Percentiles rank a stretch among this genome's conserved stretches.
phyloP scores from a whole-genome alignment of 2,888 invertebrate species.

The Drosophila algonquin region DNA sequence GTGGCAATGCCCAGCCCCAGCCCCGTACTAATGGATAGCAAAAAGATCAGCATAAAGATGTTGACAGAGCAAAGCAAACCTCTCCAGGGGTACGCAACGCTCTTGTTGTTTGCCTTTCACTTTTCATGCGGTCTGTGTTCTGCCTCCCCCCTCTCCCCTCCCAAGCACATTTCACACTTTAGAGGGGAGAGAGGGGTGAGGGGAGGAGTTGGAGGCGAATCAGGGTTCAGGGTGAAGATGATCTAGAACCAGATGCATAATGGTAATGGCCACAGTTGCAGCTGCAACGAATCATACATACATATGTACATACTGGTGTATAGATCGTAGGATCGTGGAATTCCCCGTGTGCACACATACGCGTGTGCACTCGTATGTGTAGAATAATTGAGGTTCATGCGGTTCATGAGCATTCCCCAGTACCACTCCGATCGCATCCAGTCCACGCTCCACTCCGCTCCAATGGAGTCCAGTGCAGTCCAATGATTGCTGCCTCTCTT shows the following conservation, averaged over 20 bases:
- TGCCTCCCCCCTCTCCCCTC: background rate
- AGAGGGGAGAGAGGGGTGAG: no score
- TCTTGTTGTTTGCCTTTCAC: conserved; percentile 37
- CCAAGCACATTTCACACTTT: conserved; percentile 12
- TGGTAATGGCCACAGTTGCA: background rate
- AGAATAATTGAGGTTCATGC: conserved; percentile 30
- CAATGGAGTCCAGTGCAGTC: conserved; percentile 26
- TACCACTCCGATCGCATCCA: conserved; percentile 18
- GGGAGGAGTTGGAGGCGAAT: background rate
- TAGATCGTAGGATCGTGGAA: background rate
- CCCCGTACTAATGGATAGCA: conserved; percentile 12
- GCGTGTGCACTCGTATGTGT: background rate
- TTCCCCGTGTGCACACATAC: conserved; percentile 15
- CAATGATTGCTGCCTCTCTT: conserved; percentile 52
- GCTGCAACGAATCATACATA: background rate
- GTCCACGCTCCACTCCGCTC: background rate
- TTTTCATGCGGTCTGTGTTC: conserved; percentile 16
- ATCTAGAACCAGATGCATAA: background rate
- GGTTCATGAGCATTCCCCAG: conserved; percentile 15
- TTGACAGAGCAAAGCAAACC: conserved; percentile 32
- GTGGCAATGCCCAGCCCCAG: no score
- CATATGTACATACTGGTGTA: background rate
- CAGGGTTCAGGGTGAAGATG: background rate
- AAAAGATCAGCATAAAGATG: conserved; percentile 27
- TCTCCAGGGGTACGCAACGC: conserved; percentile 14